Conservation (phyloP, 2,797 vertebrate species). For the Aselliscus stoliczkanus region DNA sequence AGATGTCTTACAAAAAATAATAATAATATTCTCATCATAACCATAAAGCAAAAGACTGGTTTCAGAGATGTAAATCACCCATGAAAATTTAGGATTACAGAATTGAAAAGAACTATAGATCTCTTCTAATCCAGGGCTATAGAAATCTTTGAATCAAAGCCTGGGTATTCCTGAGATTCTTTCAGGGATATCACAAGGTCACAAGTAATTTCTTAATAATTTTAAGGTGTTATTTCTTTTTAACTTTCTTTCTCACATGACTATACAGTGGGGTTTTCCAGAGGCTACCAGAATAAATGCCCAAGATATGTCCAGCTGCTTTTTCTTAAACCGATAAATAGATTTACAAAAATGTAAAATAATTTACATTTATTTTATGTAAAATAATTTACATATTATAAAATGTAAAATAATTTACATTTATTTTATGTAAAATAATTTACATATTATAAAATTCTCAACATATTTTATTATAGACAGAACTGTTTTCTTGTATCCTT, state of each 20-base stretch:
- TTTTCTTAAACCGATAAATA: neutral
- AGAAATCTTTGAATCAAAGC: neutral
- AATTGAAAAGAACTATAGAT: neutral
- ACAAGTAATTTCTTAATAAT: neutral
- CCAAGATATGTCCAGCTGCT: neutral
- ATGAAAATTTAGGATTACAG: neutral
- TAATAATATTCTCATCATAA: neutral
- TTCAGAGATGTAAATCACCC: neutral
- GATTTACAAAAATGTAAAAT: neutral
- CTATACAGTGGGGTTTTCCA: neutral
- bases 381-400: too few species aligned
- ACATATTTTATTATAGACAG: neutral
- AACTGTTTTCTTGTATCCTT: neutral
- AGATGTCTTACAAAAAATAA: neutral
- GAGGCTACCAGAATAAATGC: neutral
- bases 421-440: too few species aligned
- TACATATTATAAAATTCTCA: too few species aligned
- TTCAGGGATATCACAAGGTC: neutral
- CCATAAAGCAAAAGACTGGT: neutral
- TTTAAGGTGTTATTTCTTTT: neutral
- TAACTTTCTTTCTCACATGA: neutral
- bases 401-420: too few species aligned
- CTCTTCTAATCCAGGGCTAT: neutral
- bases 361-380: too few species aligned
- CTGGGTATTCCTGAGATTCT: neutral